Evolutionary conservation across 2,797 vertebrate genomes (phyloP).

Genomic region (Leptoclinus maculatus): DNA sequence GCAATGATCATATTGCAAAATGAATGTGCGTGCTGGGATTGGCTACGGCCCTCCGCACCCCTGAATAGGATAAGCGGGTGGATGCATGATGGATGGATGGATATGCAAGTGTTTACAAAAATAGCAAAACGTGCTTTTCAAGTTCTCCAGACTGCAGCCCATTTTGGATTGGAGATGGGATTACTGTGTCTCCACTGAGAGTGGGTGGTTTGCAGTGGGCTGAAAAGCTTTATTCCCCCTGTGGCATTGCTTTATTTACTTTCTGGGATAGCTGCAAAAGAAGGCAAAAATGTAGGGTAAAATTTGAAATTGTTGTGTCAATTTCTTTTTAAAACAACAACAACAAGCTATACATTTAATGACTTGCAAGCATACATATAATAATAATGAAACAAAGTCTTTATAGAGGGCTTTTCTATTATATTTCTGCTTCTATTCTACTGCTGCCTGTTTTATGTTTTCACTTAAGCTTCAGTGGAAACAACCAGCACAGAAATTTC

Average conservation of each 20-base stretch:
- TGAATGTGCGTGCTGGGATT: background rate
- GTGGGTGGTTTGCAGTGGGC: constrained; percentile 24
- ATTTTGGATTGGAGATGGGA: constrained; percentile 23
- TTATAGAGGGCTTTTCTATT: background rate
- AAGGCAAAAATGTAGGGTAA: background rate
- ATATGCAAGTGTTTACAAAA: background rate
- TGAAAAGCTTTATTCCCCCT: constrained; percentile 18
- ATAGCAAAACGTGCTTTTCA: constrained; percentile 12
- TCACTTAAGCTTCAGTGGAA: background rate
- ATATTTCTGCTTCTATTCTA: background rate
- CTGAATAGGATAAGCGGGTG: background rate
- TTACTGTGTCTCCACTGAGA: constrained; percentile 27
- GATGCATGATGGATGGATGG: background rate
- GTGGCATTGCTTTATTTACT: constrained; percentile 16
- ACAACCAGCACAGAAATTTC: background rate
- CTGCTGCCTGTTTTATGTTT: constrained; percentile 6
- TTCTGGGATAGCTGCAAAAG: background rate
- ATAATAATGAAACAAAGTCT: background rate
- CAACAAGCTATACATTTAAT: background rate
- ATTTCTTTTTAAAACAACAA: background rate
- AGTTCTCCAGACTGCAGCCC: constrained; percentile 16
- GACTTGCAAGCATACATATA: background rate
- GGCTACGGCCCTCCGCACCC: background rate
- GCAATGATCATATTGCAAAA: background rate
- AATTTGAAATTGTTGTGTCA: background rate